These are phyloP conservation scores for Leptura quadrifasciata DNA, from an alignment of 2,888 invertebrate genomes.

Conservation along the genomic window DNA sequence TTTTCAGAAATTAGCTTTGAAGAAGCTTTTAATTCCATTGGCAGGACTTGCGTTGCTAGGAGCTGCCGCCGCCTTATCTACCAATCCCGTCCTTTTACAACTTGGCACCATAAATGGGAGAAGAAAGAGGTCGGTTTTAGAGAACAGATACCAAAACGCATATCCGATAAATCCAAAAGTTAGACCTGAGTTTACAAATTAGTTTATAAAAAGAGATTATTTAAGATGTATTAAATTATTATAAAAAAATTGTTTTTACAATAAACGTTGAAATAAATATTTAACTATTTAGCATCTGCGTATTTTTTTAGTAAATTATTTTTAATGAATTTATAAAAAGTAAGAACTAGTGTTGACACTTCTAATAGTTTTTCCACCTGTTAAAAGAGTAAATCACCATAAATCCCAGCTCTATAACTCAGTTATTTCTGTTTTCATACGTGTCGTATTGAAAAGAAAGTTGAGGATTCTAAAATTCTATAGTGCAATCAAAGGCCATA, in stretches of 20 bases:
- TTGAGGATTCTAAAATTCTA: too few relatives aligned
- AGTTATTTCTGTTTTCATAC: too few relatives aligned
- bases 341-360: too few relatives aligned
- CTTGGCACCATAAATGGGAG: slow-evolving; percentile 84
- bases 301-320: too few relatives aligned
- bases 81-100: slow-evolving; percentile 87
- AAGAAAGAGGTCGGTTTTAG: slow-evolving; percentile 72
- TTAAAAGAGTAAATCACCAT: too few relatives aligned
- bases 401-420: too few relatives aligned
- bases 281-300: too few relatives aligned
- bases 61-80: slow-evolving; percentile 87
- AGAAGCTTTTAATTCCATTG: slow-evolving; percentile 81
- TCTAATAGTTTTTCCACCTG: too few relatives aligned
- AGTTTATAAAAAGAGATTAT: neutral
- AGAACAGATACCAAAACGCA: neutral
- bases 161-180: slow-evolving; percentile 16
- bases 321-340: too few relatives aligned
- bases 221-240: neutral
- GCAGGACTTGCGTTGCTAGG: slow-evolving; percentile 86
- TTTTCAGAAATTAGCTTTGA: slow-evolving; percentile 78
- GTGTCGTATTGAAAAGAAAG: too few relatives aligned
- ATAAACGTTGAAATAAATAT: too few relatives aligned
- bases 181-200: slow-evolving; percentile 4
- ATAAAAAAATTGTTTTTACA: neutral
- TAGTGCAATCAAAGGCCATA: too few relatives aligned